Base-by-base conservation (phyloP, 2,797 vertebrate genomes). In the Octomys mimax region DNA sequence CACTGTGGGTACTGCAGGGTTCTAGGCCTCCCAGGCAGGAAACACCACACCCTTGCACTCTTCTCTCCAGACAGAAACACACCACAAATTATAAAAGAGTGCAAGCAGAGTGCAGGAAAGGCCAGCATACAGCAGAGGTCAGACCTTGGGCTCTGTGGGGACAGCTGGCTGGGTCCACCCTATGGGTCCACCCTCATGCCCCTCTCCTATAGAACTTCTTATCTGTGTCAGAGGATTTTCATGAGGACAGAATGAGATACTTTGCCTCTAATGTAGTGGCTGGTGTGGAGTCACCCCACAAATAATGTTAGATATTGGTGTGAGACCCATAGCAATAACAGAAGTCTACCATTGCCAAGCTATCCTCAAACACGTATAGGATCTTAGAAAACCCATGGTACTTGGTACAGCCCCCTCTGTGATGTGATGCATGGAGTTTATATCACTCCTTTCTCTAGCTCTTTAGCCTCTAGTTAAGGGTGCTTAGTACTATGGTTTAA, bases 1-100 rank as follows among this genome's bases (percentile, higher is more conserved):
- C 0, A 8, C 31, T 49, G 26, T 2, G 14, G 7, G 7, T 24
- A 26, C 0, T 11, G 13, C 9, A 1, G 54, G 0, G 11, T 57
- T 31, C 13, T 4, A 59, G n/a, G 31, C 21, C 42, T 22, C 42
- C 2, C 7, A 5, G 14, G 28, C 62, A 5, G 18, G 28, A 49
- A 89, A 78, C 54, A 28, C 21, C 28, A 54, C 12, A 87, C 5
- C 36, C 26, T 4, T 10, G 7, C 1, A 7, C 0, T 12, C 57
- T 39, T 83, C 78, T 49, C 10, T 39, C 49, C 28, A 78, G 42
- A 81, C 12, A 28, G 68, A 89, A 89, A 31, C 2, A 61, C 13
- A 59, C 11, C 59, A 24, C 52, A 19, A 64, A 66, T 31, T 12
- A 77, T 3, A 70, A 52, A 13, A 0, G 4, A 19, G 78, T 13